A percentile compares a stretch with the other conserved stretches of the same genome.
phyloP scores from a whole-genome alignment of 2,888 invertebrate genomes.

The Caenorhabditis japonica region DNA sequence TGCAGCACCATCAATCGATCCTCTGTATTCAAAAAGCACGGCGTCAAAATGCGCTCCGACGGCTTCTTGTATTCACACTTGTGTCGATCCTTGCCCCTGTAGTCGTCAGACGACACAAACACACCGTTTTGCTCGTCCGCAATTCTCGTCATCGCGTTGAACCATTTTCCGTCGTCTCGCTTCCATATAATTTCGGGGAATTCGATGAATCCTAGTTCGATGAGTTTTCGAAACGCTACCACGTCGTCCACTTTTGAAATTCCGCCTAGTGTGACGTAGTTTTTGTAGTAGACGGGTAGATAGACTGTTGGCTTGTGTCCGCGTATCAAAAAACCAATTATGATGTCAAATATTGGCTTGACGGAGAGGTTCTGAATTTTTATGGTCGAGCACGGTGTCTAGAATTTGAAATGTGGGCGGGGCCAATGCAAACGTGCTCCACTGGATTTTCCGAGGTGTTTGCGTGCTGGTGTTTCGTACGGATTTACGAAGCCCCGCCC shows the following conservation, averaged over 20 bases:
- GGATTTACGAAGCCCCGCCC: too few relatives aligned
- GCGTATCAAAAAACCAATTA: constrained; percentile 27
- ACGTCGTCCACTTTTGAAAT: constrained; percentile 42
- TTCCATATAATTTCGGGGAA: neutral
- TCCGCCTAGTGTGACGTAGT: constrained; percentile 6
- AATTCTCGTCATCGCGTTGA: constrained; percentile 1
- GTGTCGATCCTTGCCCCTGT: neutral
- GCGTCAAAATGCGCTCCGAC: constrained; percentile 31
- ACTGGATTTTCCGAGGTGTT: too few relatives aligned
- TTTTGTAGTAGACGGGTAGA: constrained; percentile 31
- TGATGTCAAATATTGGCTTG: constrained; percentile 35
- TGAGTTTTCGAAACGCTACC: constrained; percentile 13
- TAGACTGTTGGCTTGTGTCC: constrained; percentile 30
- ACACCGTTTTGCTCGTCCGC: constrained; percentile 19
- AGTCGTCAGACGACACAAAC: constrained; percentile 27
- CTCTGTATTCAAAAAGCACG: constrained; percentile 22
- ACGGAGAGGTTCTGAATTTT: constrained; percentile 24
- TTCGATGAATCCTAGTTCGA: constrained; percentile 12
- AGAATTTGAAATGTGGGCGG: too few relatives aligned
- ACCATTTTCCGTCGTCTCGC: constrained; percentile 7
- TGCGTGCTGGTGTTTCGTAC: too few relatives aligned
- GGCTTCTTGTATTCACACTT: constrained; percentile 2
- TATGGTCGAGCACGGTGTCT: too few relatives aligned
- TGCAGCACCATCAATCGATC: constrained; percentile 31
- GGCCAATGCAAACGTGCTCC: too few relatives aligned